Evolutionary conservation across 2,888 invertebrate genomes (phyloP), one percentile per base, ranked within the genome.

Genomic region (Lepas anatifera): DNA sequence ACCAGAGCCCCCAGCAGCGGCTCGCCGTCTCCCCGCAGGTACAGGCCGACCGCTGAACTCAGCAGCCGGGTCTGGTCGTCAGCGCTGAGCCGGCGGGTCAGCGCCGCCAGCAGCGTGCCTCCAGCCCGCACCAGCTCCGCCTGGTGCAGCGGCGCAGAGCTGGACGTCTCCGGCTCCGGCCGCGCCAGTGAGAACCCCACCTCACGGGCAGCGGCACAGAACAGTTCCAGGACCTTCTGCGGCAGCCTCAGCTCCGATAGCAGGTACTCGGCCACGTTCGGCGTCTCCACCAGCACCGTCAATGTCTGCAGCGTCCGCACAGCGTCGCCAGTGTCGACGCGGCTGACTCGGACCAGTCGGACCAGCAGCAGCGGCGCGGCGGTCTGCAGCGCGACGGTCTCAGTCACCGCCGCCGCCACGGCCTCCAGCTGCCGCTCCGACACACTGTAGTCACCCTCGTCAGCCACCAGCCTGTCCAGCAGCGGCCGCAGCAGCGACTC

Each of bases 191-290:
- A 37, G 39, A 27, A 41, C n/a, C 25, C 39, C 39, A 66, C 39
- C 39, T 66, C 66, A 3, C 39, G 39, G 13, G 66, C 66, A 25
- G 66, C 66, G 13, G 39, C 66, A 25, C 66, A 22, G 39, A 66
- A 66, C 66, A 66, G 25, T 39, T 39, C 66, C 25, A 66, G 66
- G 3, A 66, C 25, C 39, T 66, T 66, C 39, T 66, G 39, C 13
- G 39, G 37, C 25, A 66, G 39, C n/a, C 27, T n/a, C 25, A 66
- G 25, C 66, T 66, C 66, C 13, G 25, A 3, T 16, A 66, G 39
- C 39, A 66, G 39, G 27, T 66, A 66, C 16, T 37, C 39, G 25
- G 66, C 39, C 3, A 66, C 39, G 13, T 22, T 39, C 39, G 66
- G 25, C 25, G 2, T 16, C 25, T 25, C 11, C 39, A 66, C 66